These are phyloP conservation scores for Motacilla tschutschensis DNA, from an alignment of 2,113 vertebrate species.

Conservation along the genomic window DNA sequence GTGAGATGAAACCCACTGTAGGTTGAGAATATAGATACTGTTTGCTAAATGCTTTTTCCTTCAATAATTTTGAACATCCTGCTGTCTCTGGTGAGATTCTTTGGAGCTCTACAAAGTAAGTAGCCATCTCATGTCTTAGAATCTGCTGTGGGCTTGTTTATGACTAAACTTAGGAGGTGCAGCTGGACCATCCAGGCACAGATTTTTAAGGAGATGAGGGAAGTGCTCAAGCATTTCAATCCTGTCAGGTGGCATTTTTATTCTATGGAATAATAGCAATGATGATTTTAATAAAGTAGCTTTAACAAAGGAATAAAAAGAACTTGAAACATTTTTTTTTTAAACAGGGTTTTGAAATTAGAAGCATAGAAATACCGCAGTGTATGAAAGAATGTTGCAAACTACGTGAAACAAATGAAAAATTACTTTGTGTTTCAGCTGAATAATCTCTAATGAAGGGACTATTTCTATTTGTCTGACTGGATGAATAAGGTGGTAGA, in stretches of 20 bases:
- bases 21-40: neutral
- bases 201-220: neutral
- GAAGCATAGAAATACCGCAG: neutral
- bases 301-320: neutral
- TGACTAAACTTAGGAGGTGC: neutral
- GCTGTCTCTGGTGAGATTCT: neutral
- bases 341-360: neutral
- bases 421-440: neutral
- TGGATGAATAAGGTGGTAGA: constrained; percentile 3
- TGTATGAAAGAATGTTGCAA: neutral
- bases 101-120: neutral
- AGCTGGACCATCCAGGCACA: neutral
- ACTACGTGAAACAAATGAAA: neutral
- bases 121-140: neutral
- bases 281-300: neutral
- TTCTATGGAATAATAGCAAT: neutral
- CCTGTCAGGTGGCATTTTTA: neutral
- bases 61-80: neutral
- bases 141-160: neutral
- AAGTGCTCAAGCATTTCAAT: neutral
- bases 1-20: neutral
- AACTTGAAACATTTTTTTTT: neutral
- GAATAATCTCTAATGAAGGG: constrained; percentile 14
- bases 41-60: neutral
- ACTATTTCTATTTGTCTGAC: neutral